These are phyloP conservation scores for Eudemis profundana DNA, from an alignment of 2,888 invertebrate species.

Conservation along the genomic window DNA sequence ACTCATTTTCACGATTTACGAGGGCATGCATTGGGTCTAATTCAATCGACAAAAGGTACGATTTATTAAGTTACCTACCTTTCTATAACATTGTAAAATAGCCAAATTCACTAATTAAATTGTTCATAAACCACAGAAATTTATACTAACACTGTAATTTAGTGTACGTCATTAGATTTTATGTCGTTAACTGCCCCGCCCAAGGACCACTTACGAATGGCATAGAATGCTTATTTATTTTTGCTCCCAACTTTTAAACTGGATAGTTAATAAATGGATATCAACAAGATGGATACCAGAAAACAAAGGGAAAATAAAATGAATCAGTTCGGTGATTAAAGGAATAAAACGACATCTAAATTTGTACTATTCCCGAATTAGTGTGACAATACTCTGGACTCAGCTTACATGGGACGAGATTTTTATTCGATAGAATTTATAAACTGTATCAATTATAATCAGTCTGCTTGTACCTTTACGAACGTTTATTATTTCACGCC, in stretches of 20 bases:
- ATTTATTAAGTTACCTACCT: slow-evolving; percentile 6
- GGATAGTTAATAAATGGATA: no score
- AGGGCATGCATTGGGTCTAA: no score
- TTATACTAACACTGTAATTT: slow-evolving; percentile 12
- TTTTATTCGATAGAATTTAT: no score
- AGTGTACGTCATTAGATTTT: slow-evolving; percentile 23
- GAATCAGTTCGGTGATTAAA: slow-evolving; percentile 65
- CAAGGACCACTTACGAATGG: slow-evolving; percentile 63
- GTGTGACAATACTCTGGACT: slow-evolving; percentile 57
- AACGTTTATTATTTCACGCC: no score
- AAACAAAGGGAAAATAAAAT: slow-evolving; percentile 74
- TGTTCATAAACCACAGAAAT: slow-evolving; percentile 22
- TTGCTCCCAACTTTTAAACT: slow-evolving; percentile 43
- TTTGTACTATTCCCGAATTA: slow-evolving; percentile 67
- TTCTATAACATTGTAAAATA: slow-evolving; percentile 11
- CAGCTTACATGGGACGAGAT: slow-evolving; percentile 71
- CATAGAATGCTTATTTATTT: slow-evolving; percentile 57
- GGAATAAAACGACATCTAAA: slow-evolving; percentile 69
- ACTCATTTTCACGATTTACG: no score
- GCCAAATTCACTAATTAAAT: slow-evolving; percentile 5
- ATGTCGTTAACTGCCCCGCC: slow-evolving; percentile 52
- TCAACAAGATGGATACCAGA: slow-evolving; percentile 60
- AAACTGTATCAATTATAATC: no score
- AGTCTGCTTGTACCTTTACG: no score
- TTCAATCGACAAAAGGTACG: neutral